Base-by-base conservation (phyloP, 2,113 vertebrate genomes). In the Tupaia chinensis region DNA sequence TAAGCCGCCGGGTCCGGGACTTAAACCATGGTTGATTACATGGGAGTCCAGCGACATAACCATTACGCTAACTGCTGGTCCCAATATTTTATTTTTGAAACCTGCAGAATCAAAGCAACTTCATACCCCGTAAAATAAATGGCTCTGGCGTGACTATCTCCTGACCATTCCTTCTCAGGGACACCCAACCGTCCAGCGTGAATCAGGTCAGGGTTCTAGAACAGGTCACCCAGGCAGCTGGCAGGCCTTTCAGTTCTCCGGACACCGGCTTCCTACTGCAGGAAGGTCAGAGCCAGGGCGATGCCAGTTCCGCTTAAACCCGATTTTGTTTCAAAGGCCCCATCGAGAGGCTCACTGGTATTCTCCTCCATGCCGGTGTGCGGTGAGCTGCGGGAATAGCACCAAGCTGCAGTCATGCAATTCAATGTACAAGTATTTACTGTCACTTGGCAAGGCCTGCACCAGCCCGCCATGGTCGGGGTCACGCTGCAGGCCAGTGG, bases 371-470 rank as follows among this genome's bases (percentile, higher is more conserved):
- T 85, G 89, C 87, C 96, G 78, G 54, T 68, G 20, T 76, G 83
- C 68, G 74, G 86, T 27, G 87, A 91, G 89, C 65, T 83, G 86
- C 56, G 4, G 58, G 80, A 80, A 80, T 16, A 66, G 81, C 90
- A 89, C 82, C 89, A 79, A 91, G 87, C 91, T 93, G 93, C 91
- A 94, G 84, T 63, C 80, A 94, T 56, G 63, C 66, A 56, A 77
- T 95, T 97, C 89, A 92, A 73, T 89, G 91, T 94, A 93, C 54
- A 94, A 69, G 72, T 94, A 93, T 93, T 95, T 91, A 89, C 44
- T 93, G 68, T 97, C 79, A 94, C 85, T 91, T 70, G 96, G 79
- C 70, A 86, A 85, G 79, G 76, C 32, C 27, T 54, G 60, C 78
- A 89, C 76, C 80, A 63, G 72, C 54, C 15, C 79, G 66, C 53